Conservation (phyloP, 2,797 vertebrate species). For the Meda fulgida region DNA sequence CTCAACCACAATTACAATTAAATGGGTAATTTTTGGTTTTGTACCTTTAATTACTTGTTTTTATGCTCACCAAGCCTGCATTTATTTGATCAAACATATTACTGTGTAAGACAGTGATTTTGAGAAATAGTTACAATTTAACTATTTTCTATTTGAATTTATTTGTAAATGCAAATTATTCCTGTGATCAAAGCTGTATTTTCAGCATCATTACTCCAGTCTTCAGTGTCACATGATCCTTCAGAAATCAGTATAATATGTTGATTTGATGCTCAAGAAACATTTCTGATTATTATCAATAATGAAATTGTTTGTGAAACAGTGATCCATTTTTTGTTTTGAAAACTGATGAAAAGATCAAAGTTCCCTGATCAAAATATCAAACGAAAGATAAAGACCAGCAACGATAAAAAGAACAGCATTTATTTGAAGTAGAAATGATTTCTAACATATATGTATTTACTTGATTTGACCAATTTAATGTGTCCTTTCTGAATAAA, state of each 20-base stretch:
- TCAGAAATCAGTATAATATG: no score
- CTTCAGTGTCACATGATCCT: no score
- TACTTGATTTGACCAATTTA: neutral
- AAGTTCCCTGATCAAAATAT: neutral
- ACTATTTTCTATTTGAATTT: neutral
- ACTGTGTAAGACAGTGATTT: neutral
- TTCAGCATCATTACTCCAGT: neutral
- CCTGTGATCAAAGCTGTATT: neutral
- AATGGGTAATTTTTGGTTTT: neutral
- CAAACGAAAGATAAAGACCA: neutral
- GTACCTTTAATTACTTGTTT: neutral
- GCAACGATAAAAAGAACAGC: neutral
- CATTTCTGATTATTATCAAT: no score
- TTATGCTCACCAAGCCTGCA: neutral
- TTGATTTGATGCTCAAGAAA: no score
- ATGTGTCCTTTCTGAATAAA: neutral
- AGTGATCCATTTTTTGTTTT: neutral
- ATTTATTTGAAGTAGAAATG: neutral
- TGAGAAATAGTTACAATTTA: neutral
- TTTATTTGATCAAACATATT: neutral
- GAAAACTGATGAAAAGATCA: neutral
- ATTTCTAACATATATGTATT: neutral
- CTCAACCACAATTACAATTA: neutral
- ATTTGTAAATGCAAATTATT: neutral
- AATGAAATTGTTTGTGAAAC: neutral